Percentiles rank a stretch among this genome's conserved stretches.
Evolutionary conservation across 2,113 vertebrate genomes (phyloP).

Genomic region (Zosterops borbonicus): DNA sequence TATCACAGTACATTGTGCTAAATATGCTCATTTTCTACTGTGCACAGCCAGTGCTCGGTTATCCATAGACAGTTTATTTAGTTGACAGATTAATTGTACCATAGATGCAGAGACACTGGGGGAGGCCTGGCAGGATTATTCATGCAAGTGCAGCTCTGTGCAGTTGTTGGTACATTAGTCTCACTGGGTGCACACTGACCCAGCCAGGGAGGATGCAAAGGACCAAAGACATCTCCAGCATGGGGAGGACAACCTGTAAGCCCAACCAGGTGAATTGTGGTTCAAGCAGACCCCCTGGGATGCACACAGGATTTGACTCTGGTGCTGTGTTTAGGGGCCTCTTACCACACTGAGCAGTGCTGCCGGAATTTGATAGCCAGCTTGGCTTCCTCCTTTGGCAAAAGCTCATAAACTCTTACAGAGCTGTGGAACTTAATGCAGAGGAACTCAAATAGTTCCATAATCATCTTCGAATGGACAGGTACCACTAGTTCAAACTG

Average conservation of each 20-base stretch:
- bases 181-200: neutral
- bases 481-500: neutral
- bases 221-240: neutral
- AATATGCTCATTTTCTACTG: neutral
- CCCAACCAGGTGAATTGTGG: neutral
- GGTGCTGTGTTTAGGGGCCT: neutral
- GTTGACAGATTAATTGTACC: neutral
- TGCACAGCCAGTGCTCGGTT: neutral
- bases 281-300: neutral
- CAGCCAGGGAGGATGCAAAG: neutral
- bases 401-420: neutral
- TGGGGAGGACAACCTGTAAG: neutral
- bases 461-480: neutral
- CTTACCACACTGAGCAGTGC: neutral
- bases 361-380: neutral
- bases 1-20: neutral
- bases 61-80: neutral
- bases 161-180: neutral
- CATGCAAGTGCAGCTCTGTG: neutral
- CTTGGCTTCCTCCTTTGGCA: neutral
- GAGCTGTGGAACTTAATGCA: neutral
- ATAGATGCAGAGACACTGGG: neutral
- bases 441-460: neutral
- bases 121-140: slow-evolving; percentile 19
- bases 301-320: neutral